Evolutionary conservation across 1,140 invertebrate species (phyloP).

Genomic region (Bombus breviceps): DNA sequence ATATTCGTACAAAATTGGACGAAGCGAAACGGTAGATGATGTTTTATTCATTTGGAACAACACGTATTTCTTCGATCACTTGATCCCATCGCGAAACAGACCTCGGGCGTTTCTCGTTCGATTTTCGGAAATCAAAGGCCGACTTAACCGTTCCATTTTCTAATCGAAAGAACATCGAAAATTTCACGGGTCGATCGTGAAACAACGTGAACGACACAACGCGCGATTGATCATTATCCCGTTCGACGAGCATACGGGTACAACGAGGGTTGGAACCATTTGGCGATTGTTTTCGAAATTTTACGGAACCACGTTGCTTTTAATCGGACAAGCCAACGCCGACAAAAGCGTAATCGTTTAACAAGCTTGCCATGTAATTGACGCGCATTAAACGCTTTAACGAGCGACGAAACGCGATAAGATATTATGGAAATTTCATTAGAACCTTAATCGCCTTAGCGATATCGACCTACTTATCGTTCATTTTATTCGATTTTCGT

Average conservation of each 20-base stretch:
- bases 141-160: background rate
- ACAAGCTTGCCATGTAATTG: slow-evolving; percentile 27
- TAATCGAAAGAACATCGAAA: background rate
- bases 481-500: slow-evolving; percentile 8
- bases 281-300: slow-evolving; percentile 5
- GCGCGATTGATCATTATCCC: slow-evolving; percentile 1
- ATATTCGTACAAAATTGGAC: background rate
- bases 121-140: background rate
- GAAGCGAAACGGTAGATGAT: background rate
- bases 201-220: background rate
- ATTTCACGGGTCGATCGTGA: background rate
- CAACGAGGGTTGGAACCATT: background rate
- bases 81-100: no score
- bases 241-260: slow-evolving; percentile 17
- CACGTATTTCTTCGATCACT: background rate
- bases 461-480: background rate
- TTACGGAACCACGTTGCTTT: background rate
- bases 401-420: slow-evolving; percentile 25
- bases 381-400: slow-evolving; percentile 36
- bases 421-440: slow-evolving; percentile 47
- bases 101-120: background rate
- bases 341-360: slow-evolving; percentile 30
- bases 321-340: background rate
- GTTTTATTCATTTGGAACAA: background rate
- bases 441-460: slow-evolving; percentile 19